A percentile compares a stretch with the other conserved stretches of the same genome.
phyloP scores from a whole-genome alignment of 2,797 vertebrate genomes.

The Peromyscus nudipes region DNA sequence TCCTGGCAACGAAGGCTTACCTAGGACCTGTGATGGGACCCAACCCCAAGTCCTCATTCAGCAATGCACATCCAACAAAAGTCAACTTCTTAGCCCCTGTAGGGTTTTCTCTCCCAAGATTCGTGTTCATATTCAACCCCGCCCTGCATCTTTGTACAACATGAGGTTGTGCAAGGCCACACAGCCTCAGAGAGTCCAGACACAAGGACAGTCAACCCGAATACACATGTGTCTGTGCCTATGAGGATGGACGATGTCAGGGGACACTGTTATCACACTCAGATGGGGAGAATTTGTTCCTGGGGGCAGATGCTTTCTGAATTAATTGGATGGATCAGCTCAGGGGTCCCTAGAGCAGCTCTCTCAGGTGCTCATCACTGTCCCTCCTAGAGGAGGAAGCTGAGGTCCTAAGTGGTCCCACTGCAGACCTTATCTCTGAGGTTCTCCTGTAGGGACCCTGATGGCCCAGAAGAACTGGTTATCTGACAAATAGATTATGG shows the following conservation, averaged over 20 bases:
- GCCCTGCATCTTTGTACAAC: not conserved
- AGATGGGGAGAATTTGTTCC: not conserved
- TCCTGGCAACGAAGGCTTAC: not conserved
- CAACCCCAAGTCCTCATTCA: not conserved
- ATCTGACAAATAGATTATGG: not conserved
- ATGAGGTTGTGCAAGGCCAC: not conserved
- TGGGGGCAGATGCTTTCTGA: not conserved
- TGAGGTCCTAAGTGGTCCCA: not conserved
- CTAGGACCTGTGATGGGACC: not conserved
- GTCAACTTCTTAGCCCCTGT: no score
- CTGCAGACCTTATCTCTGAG: not conserved
- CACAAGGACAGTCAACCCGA: not conserved
- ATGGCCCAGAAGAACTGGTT: not conserved
- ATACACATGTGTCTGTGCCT: not conserved
- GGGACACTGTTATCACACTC: not conserved
- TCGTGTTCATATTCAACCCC: not conserved
- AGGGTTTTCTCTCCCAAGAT: not conserved
- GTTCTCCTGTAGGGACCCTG: not conserved
- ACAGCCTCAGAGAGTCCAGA: not conserved
- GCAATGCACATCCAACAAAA: not conserved
- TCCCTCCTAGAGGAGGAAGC: not conserved
- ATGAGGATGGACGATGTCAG: not conserved
- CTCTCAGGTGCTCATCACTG: not conserved
- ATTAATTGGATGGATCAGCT: not conserved
- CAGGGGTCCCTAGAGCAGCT: not conserved